A percentile compares a stretch with the other conserved stretches of the same genome.
These are phyloP conservation scores for Matsumurasca onukii DNA, from an alignment of 1,140 invertebrate species.

Conservation along the genomic window DNA sequence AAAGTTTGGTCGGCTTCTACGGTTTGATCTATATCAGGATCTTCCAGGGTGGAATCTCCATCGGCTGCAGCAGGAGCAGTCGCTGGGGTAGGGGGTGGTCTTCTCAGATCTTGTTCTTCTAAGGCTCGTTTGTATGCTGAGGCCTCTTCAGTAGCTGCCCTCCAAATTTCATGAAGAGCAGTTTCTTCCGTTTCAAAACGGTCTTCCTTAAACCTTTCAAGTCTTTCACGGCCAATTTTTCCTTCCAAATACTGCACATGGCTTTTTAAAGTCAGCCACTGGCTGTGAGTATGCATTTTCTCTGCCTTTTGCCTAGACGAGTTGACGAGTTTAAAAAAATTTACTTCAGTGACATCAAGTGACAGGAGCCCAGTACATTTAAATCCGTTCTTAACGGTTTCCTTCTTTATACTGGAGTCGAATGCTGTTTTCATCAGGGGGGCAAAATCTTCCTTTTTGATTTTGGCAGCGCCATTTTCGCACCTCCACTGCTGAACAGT, in stretches of 20 bases:
- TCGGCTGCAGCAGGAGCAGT: neutral
- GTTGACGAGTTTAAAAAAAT: neutral
- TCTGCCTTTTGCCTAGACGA: neutral
- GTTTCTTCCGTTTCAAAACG: neutral
- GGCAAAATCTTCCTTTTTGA: conserved; percentile 38
- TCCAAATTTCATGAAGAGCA: neutral
- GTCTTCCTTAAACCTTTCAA: neutral
- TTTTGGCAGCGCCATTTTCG: conserved; percentile 36
- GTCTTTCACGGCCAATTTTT: neutral
- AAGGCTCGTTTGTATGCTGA: neutral
- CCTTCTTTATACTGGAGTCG: neutral
- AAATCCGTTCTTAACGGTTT: conserved; percentile 8
- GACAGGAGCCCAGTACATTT: neutral
- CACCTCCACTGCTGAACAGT: conserved; percentile 37
- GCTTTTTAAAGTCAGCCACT: neutral
- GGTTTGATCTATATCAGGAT: neutral
- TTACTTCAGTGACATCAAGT: neutral
- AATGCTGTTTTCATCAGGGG: conserved; percentile 27
- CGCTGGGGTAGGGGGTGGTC: neutral
- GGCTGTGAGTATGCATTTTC: neutral
- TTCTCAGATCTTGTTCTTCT: conserved; percentile 1
- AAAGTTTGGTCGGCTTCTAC: no score
- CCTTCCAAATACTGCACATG: neutral
- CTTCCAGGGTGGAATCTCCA: neutral
- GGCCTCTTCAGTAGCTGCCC: neutral